Evolutionary conservation across 2,888 invertebrate genomes (phyloP).

Genomic region (Thalpophila matura): DNA sequence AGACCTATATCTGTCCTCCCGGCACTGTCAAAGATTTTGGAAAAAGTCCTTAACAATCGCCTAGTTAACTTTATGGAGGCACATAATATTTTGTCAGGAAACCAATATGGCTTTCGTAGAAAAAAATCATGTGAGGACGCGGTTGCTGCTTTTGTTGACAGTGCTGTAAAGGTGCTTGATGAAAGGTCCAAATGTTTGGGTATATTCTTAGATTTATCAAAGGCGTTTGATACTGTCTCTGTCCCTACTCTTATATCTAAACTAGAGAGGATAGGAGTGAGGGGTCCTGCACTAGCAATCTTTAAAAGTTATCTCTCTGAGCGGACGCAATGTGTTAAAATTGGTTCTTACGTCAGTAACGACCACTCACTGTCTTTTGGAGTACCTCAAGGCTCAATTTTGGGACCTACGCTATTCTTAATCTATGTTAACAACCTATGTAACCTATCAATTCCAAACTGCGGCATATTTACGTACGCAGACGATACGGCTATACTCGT

Average conservation of each 20-base stretch:
- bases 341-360: not conserved
- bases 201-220: not conserved
- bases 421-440: not conserved
- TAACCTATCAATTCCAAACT: not conserved
- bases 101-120: not conserved
- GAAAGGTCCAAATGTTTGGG: not conserved
- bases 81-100: not conserved
- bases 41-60: not conserved
- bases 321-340: too few relatives aligned
- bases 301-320: not conserved
- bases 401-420: constrained; percentile 1
- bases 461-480: not conserved
- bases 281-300: not conserved
- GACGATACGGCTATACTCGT: not conserved
- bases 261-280: not conserved
- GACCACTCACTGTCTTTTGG: not conserved
- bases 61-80: not conserved
- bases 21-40: constrained; percentile 1
- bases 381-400: constrained; percentile 7
- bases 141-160: not conserved
- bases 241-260: too few relatives aligned
- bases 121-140: constrained; percentile 4
- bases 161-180: not conserved
- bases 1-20: too few relatives aligned
- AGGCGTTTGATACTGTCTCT: too few relatives aligned